These are phyloP conservation scores for Atopsyche davidsoni DNA, from an alignment of 1,140 invertebrate species.

Conservation along the genomic window DNA sequence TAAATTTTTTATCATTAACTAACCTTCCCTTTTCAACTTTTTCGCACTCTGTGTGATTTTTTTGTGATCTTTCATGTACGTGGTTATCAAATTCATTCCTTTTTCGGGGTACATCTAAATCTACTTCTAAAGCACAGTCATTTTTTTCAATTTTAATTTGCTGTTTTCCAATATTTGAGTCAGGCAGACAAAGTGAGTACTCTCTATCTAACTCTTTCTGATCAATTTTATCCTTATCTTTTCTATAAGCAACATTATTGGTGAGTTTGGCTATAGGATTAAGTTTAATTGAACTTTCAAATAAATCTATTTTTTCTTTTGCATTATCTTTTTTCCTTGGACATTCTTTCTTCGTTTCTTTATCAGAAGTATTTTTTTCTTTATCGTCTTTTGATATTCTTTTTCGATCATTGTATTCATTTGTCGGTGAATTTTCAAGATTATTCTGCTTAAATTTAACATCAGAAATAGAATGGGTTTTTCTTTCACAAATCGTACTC, in stretches of 20 bases:
- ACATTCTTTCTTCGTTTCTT: constrained; percentile 18
- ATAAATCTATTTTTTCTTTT: constrained; percentile 8
- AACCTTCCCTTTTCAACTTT: constrained; percentile 29
- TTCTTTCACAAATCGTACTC: constrained; percentile 11
- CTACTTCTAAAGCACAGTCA: no score
- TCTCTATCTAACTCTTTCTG: constrained; percentile 37
- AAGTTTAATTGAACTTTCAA: no score
- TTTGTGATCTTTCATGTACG: constrained; percentile 4
- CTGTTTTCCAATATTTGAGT: no score
- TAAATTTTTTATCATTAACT: no score
- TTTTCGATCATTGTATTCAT: constrained; percentile 12
- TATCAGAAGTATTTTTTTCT: constrained; percentile 13
- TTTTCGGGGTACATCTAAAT: background rate
- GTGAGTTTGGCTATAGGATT: no score
- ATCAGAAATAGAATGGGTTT: constrained; percentile 12
- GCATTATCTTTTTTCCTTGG: constrained; percentile 20
- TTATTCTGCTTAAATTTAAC: constrained; percentile 8
- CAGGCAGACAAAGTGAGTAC: no score
- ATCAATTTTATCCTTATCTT: constrained; percentile 35
- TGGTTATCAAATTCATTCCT: constrained; percentile 4
- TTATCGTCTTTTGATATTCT: constrained; percentile 24
- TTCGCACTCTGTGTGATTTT: constrained; percentile 18
- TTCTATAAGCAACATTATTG: constrained; percentile 34
- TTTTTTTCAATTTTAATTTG: no score
- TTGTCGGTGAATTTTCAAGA: constrained; percentile 13